phyloP scores from a whole-genome alignment of 1,140 invertebrate genomes.

The Gryllus bimaculatus region DNA sequence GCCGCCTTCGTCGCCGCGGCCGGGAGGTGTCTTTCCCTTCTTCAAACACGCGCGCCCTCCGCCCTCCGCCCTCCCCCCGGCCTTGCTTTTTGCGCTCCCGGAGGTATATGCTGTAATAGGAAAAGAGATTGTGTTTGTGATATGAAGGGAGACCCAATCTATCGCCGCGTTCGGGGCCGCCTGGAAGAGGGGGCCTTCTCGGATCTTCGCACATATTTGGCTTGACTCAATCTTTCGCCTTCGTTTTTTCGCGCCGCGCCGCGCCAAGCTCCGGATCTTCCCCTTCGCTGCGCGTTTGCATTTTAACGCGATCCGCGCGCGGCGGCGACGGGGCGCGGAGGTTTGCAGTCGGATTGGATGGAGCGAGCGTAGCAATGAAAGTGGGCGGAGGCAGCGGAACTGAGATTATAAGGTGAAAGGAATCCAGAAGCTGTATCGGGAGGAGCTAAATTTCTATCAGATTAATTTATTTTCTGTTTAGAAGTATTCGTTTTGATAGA shows the following conservation, averaged over 20 bases:
- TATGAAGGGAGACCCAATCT: not conserved
- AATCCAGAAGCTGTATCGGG: no score
- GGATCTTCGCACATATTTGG: constrained; percentile 3
- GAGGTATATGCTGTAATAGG: constrained; percentile 14
- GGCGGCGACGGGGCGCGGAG: no score
- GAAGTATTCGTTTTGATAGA: no score
- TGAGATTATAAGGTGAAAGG: no score
- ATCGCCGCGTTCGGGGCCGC: not conserved
- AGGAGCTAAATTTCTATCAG: no score
- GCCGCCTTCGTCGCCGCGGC: not conserved
- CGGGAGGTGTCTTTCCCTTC: not conserved
- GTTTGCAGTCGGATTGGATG: no score
- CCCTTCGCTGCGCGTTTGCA: not conserved
- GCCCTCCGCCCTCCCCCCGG: no score
- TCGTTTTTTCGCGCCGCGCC: not conserved
- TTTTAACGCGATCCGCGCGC: not conserved
- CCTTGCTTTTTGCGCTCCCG: not conserved
- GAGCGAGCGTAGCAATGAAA: no score
- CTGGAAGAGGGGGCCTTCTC: not conserved
- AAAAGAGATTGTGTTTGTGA: constrained; percentile 12
- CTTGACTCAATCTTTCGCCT: constrained; percentile 1
- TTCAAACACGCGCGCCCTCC: constrained; percentile 1
- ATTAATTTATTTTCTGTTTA: no score
- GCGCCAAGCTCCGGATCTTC: not conserved
- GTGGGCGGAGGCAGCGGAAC: no score